Conservation (phyloP, 2,888 invertebrate genomes). For the Conus canariensis region DNA sequence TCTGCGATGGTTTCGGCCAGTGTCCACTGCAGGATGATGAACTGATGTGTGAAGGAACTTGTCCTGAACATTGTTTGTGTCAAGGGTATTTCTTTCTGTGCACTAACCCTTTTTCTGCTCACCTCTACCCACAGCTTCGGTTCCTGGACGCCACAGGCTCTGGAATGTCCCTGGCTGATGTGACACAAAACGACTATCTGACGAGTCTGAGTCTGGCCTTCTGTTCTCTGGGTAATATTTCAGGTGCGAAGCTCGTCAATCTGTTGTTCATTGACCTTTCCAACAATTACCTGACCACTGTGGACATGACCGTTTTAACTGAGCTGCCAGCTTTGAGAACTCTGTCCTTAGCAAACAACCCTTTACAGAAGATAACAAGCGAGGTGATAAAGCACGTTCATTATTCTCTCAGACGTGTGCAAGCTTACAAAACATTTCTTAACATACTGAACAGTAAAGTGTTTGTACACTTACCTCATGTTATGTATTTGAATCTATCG, state of each 20-base stretch:
- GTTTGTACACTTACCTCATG: neutral
- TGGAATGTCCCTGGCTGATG: neutral
- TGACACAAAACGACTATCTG: neutral
- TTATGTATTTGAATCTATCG: neutral
- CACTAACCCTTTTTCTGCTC: neutral
- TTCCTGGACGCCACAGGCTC: neutral
- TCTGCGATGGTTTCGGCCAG: neutral
- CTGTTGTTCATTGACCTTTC: neutral
- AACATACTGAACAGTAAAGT: neutral
- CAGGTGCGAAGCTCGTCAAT: neutral
- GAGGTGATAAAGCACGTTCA: neutral
- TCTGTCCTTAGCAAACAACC: neutral
- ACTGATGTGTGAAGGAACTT: neutral
- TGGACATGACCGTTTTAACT: neutral
- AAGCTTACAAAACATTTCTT: neutral
- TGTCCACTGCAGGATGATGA: neutral
- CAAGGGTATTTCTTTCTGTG: neutral
- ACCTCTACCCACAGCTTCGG: neutral
- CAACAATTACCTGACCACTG: neutral
- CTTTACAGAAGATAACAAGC: neutral
- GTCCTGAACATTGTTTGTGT: conserved; percentile 3
- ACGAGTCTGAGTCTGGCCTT: neutral
- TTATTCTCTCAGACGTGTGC: neutral
- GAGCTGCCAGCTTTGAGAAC: neutral
- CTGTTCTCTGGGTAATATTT: neutral